phyloP scores from a whole-genome alignment of 1,140 invertebrate species.

The Orchestia grillus region DNA sequence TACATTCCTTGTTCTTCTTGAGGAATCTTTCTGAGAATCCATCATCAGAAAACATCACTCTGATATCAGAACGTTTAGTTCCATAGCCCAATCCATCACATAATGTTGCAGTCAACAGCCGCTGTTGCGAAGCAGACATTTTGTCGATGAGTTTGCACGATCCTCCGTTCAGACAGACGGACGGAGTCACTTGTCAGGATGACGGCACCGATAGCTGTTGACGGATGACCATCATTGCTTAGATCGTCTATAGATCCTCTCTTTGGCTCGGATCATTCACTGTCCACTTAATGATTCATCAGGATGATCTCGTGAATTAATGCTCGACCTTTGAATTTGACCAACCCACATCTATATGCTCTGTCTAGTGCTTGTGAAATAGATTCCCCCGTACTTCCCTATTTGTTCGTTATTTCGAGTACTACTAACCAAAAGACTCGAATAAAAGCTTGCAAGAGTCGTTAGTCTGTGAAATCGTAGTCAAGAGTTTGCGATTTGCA shows the following conservation, averaged over 20 bases:
- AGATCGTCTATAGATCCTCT: constrained; percentile 9
- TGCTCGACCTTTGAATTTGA: neutral
- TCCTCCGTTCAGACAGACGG: neutral
- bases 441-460: neutral
- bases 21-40: neutral
- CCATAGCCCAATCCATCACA: neutral
- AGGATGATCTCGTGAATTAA: constrained; percentile 20
- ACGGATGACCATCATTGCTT: constrained; percentile 30
- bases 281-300: constrained; percentile 20
- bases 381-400: neutral
- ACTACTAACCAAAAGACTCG: neutral
- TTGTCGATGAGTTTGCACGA: constrained; percentile 25
- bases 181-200: constrained; percentile 28
- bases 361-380: neutral
- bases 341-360: neutral
- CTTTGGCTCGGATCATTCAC: neutral
- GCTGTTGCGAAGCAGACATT: neutral
- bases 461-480: neutral
- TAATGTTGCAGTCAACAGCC: neutral
- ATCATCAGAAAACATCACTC: neutral
- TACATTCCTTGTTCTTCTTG: neutral
- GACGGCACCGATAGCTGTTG: constrained; percentile 26
- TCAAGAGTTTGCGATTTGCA: neutral
- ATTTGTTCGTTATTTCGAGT: neutral
- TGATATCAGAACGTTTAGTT: neutral